These are phyloP conservation scores for Monopterus albus DNA, from an alignment of 2,113 vertebrate genomes.

Conservation along the genomic window DNA sequence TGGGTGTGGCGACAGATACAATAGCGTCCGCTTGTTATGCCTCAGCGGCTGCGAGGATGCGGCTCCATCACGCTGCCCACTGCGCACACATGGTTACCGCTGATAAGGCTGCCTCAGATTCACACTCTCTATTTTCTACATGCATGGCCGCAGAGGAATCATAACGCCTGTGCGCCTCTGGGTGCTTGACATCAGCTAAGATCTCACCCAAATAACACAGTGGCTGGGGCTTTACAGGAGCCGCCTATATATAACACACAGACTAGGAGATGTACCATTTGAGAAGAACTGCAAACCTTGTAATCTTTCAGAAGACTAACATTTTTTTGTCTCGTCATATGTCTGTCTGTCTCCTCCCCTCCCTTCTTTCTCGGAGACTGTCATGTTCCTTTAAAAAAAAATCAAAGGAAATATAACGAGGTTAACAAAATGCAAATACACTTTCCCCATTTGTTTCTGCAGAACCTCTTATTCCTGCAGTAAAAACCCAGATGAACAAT, in stretches of 20 bases:
- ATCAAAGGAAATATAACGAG: constrained; percentile 9
- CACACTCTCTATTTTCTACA: constrained; percentile 47
- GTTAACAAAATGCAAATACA: neutral
- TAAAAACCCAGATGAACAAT: too few species aligned
- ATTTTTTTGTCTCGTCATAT: constrained; percentile 16
- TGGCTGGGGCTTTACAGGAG: constrained; percentile 2
- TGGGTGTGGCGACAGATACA: constrained; percentile 78
- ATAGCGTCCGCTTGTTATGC: constrained; percentile 24
- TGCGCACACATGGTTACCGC: constrained; percentile 67
- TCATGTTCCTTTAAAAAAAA: constrained; percentile 27
- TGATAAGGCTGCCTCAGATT: constrained; percentile 57
- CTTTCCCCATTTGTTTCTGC: constrained; percentile 3
- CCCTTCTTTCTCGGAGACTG: neutral
- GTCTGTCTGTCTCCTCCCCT: constrained; percentile 12
- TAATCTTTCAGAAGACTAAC: too few species aligned
- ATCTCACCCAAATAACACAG: constrained; percentile 30
- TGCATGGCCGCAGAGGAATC: constrained; percentile 58
- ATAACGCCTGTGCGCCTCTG: constrained; percentile 49
- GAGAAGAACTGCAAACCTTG: neutral
- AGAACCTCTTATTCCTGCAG: constrained; percentile 1
- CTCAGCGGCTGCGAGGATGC: constrained; percentile 59
- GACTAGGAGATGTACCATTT: too few species aligned
- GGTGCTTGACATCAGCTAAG: constrained; percentile 48
- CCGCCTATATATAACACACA: too few species aligned
- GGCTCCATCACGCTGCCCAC: constrained; percentile 55